These are phyloP conservation scores for Ornithorhynchus anatinus DNA, from an alignment of 2,113 vertebrate genomes.

Conservation along the genomic window DNA sequence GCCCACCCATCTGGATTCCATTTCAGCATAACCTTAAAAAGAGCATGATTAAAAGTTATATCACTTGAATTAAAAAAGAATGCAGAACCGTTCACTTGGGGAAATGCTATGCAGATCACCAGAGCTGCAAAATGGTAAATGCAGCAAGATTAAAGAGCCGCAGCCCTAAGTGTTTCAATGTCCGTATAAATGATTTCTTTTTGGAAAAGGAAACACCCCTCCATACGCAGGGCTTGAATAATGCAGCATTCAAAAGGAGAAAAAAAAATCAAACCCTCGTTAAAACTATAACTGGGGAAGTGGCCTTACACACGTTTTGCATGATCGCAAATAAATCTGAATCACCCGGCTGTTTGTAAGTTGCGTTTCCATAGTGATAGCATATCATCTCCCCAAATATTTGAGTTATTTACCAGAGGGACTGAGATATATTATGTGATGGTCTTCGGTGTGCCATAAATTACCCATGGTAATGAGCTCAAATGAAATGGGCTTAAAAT, in stretches of 20 bases:
- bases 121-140: neutral
- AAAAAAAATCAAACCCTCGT: slow-evolving; percentile 48
- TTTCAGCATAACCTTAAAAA: neutral
- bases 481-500: slow-evolving; percentile 61
- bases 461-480: slow-evolving; percentile 50
- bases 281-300: slow-evolving; percentile 54
- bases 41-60: neutral
- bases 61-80: neutral
- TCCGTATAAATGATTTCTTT: neutral
- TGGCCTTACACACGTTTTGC: slow-evolving; percentile 56
- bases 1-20: neutral
- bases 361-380: slow-evolving; percentile 49
- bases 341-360: slow-evolving; percentile 37
- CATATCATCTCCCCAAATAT: slow-evolving; percentile 43
- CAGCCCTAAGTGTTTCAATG: slow-evolving; percentile 20
- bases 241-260: slow-evolving; percentile 28
- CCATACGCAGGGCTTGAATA: slow-evolving; percentile 29
- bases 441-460: slow-evolving; percentile 56
- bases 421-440: slow-evolving; percentile 66
- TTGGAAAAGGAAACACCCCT: slow-evolving; percentile 1
- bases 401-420: slow-evolving; percentile 58
- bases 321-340: slow-evolving; percentile 47
- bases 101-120: slow-evolving; percentile 5
- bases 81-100: slow-evolving; percentile 1
- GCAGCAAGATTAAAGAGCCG: slow-evolving; percentile 50